Conservation (phyloP, 1,140 invertebrate species). For the Zaprionus capensis region DNA sequence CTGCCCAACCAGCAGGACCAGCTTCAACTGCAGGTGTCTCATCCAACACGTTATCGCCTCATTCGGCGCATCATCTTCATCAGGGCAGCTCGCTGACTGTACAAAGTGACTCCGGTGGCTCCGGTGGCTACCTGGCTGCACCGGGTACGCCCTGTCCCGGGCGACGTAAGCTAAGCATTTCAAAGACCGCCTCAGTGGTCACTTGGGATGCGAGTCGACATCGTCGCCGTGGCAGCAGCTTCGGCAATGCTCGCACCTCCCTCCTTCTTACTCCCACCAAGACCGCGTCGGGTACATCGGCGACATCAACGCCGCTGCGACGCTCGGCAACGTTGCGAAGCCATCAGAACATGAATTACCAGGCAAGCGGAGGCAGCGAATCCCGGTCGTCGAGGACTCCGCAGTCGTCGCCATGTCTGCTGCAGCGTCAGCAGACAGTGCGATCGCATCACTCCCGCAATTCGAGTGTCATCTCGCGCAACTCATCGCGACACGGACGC, state of each 20-base stretch:
- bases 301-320: constrained; percentile 85
- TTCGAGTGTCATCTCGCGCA: constrained; percentile 91
- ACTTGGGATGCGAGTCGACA: constrained; percentile 87
- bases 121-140: constrained; percentile 49
- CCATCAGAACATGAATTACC: constrained; percentile 85
- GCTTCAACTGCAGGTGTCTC: constrained; percentile 16
- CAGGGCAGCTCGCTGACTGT: constrained; percentile 37
- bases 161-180: constrained; percentile 74
- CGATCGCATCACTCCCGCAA: constrained; percentile 89
- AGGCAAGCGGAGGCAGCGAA: constrained; percentile 53
- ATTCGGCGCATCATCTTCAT: constrained; percentile 50
- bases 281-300: constrained; percentile 65
- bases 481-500: constrained; percentile 91
- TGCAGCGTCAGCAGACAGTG: constrained; percentile 84
- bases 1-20: background rate
- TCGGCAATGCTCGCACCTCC: constrained; percentile 86
- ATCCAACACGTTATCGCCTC: constrained; percentile 48
- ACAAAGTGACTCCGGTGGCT: constrained; percentile 33
- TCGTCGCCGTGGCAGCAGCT: constrained; percentile 86
- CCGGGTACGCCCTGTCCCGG: constrained; percentile 68
- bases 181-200: constrained; percentile 85
- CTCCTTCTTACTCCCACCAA: constrained; percentile 83
- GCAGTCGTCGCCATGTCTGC: constrained; percentile 85
- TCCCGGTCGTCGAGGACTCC: constrained; percentile 49
- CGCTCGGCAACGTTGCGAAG: constrained; percentile 86